Evolutionary conservation across 2,113 vertebrate species (phyloP).

Genomic region (Vanacampus margaritifer): DNA sequence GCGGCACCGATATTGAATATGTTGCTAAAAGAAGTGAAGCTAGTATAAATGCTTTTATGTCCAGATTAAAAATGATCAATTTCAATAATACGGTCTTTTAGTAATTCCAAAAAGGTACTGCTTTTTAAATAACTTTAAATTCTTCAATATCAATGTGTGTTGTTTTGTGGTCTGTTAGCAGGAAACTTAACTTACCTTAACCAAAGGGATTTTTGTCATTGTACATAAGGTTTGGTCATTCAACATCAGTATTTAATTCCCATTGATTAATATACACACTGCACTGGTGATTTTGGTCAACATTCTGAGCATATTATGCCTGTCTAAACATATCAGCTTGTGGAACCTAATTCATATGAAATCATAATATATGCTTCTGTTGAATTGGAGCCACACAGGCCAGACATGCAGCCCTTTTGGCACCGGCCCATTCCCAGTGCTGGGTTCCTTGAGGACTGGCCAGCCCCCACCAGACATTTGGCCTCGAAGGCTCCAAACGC

Average conservation of each 20-base stretch:
- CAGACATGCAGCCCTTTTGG: constrained; percentile 36
- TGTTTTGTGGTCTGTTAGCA: too few species aligned
- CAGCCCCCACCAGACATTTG: constrained; percentile 54
- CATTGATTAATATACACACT: constrained; percentile 17
- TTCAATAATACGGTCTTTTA: too few species aligned
- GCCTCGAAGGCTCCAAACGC: constrained; percentile 39
- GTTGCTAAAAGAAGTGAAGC: too few species aligned
- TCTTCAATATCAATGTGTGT: too few species aligned
- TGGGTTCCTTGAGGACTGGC: constrained; percentile 51
- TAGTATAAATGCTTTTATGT: too few species aligned
- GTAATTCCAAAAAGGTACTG: too few species aligned
- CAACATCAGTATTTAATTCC: constrained; percentile 1
- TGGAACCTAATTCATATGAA: constrained; percentile 32
- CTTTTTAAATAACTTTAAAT: too few species aligned
- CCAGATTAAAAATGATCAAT: too few species aligned
- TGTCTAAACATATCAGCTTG: constrained; percentile 18
- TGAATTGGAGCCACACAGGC: constrained; percentile 16
- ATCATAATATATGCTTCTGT: constrained; percentile 20
- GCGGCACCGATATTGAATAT: too few species aligned
- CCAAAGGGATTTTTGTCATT: not conserved
- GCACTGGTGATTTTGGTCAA: constrained; percentile 17
- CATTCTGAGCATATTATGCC: constrained; percentile 15
- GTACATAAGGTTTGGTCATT: constrained; percentile 18
- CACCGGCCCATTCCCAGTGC: constrained; percentile 10
- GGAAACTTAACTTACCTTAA: too few species aligned